phyloP scores from a whole-genome alignment of 2,797 vertebrate species.

The Selene dorsalis region DNA sequence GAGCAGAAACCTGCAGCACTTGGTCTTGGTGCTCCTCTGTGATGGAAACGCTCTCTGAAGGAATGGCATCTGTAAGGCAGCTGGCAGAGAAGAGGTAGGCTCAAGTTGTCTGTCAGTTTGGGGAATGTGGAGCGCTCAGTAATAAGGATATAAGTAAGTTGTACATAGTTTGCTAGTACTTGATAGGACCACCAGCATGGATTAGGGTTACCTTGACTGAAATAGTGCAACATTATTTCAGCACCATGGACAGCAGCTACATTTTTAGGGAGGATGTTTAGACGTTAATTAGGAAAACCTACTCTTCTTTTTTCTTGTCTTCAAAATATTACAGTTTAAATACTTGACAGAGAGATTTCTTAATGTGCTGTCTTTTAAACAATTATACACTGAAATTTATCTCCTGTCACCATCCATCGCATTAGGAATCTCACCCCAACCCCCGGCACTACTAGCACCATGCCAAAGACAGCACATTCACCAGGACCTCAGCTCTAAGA shows the following conservation, averaged over 20 bases:
- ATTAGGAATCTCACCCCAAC: constrained; percentile 46
- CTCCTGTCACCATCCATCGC: neutral
- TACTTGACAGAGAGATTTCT: neutral
- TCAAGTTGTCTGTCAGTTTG: constrained; percentile 46
- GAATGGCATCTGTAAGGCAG: constrained; percentile 43
- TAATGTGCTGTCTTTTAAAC: neutral
- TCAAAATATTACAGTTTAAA: neutral
- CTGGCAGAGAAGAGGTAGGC: constrained; percentile 66
- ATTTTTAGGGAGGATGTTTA: neutral
- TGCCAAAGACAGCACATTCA: constrained; percentile 25
- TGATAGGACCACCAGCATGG: neutral
- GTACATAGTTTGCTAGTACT: neutral
- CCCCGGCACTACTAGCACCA: constrained; percentile 29
- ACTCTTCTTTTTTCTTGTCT: neutral
- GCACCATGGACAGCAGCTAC: constrained; percentile 85
- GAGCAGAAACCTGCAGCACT: constrained; percentile 56
- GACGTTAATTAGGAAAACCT: neutral
- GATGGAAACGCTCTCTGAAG: constrained; percentile 52
- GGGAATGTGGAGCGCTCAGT: neutral
- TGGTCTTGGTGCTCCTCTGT: constrained; percentile 28
- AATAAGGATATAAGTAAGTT: neutral
- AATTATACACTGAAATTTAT: neutral
- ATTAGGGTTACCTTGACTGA: too few relatives aligned
- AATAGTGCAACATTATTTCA: constrained; percentile 62
- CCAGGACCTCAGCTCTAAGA: constrained; percentile 54